Percentiles rank a stretch among this genome's conserved stretches.
These are phyloP conservation scores for Leptodactylus fuscus DNA, from an alignment of 2,113 vertebrate species.

Conservation along the genomic window DNA sequence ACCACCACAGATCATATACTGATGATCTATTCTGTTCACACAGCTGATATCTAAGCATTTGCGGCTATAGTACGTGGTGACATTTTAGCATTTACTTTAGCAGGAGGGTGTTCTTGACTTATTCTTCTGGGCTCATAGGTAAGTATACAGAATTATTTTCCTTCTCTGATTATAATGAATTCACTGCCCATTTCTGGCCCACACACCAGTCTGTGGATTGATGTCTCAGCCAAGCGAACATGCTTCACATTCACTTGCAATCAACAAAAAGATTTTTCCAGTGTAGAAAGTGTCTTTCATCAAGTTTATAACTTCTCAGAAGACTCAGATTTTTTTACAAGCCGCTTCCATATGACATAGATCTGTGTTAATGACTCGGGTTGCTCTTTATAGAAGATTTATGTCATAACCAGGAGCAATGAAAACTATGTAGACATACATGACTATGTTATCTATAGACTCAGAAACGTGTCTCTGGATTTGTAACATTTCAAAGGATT, in stretches of 20 bases:
- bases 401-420: background rate
- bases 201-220: background rate
- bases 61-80: too few species aligned
- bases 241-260: background rate
- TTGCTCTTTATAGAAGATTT: background rate
- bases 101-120: background rate
- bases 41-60: too few species aligned
- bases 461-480: too few species aligned
- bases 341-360: background rate
- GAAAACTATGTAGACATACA: background rate
- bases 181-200: background rate
- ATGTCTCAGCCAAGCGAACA: background rate
- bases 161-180: background rate
- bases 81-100: background rate
- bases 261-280: background rate
- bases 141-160: background rate
- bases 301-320: background rate
- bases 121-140: background rate
- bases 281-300: background rate
- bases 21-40: too few species aligned
- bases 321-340: slow-evolving; percentile 3
- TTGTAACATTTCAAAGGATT: background rate
- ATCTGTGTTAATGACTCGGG: background rate
- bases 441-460: background rate
- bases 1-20: too few species aligned